Conservation (phyloP, 2,797 vertebrate species). For the Eleutherodactylus coqui region DNA sequence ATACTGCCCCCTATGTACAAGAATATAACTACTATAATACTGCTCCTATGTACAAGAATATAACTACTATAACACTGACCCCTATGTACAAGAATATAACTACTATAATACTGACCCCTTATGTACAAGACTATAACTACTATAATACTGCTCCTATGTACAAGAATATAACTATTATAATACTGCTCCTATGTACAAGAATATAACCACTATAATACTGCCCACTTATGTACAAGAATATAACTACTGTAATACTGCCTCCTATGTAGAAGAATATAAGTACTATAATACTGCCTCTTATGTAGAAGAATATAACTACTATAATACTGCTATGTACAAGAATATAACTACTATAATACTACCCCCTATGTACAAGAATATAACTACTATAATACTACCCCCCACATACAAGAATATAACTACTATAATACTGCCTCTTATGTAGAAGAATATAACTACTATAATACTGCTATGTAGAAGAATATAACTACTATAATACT, state of each 20-base stretch:
- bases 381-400: too few relatives aligned
- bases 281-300: too few relatives aligned
- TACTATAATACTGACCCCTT: neutral
- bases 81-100: neutral
- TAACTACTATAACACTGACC: conserved; percentile 3
- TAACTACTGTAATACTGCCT: too few relatives aligned
- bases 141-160: neutral
- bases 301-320: too few relatives aligned
- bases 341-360: too few relatives aligned
- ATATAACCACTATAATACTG: too few relatives aligned
- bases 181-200: too few relatives aligned
- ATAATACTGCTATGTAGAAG: neutral
- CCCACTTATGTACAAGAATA: too few relatives aligned
- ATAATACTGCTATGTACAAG: too few relatives aligned
- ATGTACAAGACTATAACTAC: neutral
- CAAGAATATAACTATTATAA: too few relatives aligned
- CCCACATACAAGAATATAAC: neutral
- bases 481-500: conserved; percentile 9
- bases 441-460: conserved; percentile 1
- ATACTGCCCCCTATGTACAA: neutral
- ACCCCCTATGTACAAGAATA: too few relatives aligned
- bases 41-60: neutral
- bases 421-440: conserved; percentile 4
- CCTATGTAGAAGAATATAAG: too few relatives aligned
- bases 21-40: conserved; percentile 9